A percentile compares a stretch with the other conserved stretches of the same genome.
phyloP scores from a whole-genome alignment of 2,113 vertebrate genomes.

The Bucco capensis region DNA sequence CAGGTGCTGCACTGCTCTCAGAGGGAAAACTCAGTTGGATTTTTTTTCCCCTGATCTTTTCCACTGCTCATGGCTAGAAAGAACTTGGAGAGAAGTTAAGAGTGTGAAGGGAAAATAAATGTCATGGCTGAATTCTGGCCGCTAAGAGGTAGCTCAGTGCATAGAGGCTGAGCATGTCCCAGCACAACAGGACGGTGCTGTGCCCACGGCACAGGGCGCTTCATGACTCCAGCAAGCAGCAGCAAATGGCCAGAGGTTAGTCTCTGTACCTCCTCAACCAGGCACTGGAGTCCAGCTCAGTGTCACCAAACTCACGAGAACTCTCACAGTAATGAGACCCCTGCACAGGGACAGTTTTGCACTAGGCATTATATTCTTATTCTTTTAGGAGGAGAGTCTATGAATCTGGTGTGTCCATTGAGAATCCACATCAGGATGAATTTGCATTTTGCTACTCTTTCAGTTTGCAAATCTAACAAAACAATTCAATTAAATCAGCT shows the following conservation, averaged over 20 bases:
- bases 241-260: neutral
- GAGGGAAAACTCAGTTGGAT: neutral
- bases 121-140: fast-evolving
- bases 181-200: neutral
- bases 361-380: fast-evolving
- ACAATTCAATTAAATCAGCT: neutral
- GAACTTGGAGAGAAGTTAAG: neutral
- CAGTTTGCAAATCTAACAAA: neutral
- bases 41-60: neutral
- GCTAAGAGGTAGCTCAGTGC: neutral
- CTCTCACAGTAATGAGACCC: neutral
- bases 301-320: fast-evolving
- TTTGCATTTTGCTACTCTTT: neutral
- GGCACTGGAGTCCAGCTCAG: neutral
- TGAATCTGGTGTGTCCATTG: neutral
- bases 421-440: neutral
- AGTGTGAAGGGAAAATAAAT: neutral
- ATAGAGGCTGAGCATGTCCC: neutral
- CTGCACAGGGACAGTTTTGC: neutral
- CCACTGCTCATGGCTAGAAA: neutral
- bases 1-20: fast-evolving
- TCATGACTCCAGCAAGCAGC: neutral
- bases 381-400: fast-evolving
- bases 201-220: neutral
- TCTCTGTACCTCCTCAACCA: neutral